Evolutionary conservation across 2,113 vertebrate genomes (phyloP).

Genomic region (Gymnarchus niloticus): DNA sequence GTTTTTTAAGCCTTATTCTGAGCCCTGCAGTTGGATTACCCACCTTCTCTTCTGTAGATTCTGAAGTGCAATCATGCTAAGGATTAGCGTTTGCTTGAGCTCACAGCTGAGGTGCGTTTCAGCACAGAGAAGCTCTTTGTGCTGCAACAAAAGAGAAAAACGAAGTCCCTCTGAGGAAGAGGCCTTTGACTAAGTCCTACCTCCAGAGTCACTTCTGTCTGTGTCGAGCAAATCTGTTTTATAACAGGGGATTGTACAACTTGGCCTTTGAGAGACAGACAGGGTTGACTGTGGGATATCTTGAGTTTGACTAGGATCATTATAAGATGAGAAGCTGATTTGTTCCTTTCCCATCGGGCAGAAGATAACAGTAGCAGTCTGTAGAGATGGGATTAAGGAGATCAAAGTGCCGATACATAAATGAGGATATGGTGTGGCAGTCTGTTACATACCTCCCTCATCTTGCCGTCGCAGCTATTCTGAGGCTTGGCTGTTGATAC

Average conservation of each 20-base stretch:
- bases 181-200: neutral
- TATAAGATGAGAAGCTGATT: neutral
- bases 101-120: neutral
- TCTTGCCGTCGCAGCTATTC: too few species aligned
- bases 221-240: too few species aligned
- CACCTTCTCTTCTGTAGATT: neutral
- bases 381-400: neutral
- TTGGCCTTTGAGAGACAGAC: neutral
- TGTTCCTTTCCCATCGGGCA: neutral
- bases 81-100: neutral
- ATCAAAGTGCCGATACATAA: neutral
- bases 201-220: neutral
- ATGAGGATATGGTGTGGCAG: neutral
- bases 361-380: too few species aligned
- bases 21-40: neutral
- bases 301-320: neutral
- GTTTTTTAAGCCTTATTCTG: neutral
- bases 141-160: neutral
- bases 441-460: neutral
- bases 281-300: neutral
- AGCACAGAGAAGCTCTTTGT: neutral
- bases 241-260: neutral
- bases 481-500: neutral
- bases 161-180: neutral
- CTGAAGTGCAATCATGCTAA: neutral